These are phyloP conservation scores for Carcinoscorpius rotundicauda DNA, from an alignment of 1,140 invertebrate genomes.

Conservation along the genomic window DNA sequence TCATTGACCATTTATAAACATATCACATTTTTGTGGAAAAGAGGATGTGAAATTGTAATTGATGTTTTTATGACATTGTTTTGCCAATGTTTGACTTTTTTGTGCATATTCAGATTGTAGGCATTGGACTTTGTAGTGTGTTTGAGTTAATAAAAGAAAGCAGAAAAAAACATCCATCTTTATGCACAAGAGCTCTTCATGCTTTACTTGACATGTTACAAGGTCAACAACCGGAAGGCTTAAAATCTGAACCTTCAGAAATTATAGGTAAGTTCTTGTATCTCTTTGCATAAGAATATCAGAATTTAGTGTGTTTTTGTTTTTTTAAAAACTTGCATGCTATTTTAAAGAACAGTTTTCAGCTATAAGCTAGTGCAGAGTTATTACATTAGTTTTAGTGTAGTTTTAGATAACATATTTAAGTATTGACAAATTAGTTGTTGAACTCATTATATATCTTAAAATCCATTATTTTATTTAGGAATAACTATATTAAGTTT, in stretches of 20 bases:
- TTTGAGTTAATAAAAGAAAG: constrained; percentile 85
- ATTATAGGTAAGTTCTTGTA: constrained; percentile 33
- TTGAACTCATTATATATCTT: too few species aligned
- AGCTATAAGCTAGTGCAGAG: too few species aligned
- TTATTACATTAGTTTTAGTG: too few species aligned
- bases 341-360: constrained; percentile 1
- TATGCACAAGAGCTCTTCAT: constrained; percentile 74
- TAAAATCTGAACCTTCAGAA: constrained; percentile 47
- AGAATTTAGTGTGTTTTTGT: too few species aligned
- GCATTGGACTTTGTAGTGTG: constrained; percentile 75
- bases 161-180: constrained; percentile 55
- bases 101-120: constrained; percentile 54
- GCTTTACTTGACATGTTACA: constrained; percentile 83
- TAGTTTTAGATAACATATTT: too few species aligned
- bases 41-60: background rate
- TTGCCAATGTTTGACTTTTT: constrained; percentile 4
- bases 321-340: background rate
- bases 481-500: too few species aligned
- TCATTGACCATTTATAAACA: too few species aligned
- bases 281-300: too few species aligned
- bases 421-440: too few species aligned
- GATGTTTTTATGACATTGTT: background rate
- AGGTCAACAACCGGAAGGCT: constrained; percentile 72
- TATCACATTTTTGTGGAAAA: background rate
- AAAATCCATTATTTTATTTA: too few species aligned